Evolutionary conservation across 2,113 vertebrate genomes (phyloP), one percentile per base, ranked within the genome.

Genomic region (Scortum barcoo): DNA sequence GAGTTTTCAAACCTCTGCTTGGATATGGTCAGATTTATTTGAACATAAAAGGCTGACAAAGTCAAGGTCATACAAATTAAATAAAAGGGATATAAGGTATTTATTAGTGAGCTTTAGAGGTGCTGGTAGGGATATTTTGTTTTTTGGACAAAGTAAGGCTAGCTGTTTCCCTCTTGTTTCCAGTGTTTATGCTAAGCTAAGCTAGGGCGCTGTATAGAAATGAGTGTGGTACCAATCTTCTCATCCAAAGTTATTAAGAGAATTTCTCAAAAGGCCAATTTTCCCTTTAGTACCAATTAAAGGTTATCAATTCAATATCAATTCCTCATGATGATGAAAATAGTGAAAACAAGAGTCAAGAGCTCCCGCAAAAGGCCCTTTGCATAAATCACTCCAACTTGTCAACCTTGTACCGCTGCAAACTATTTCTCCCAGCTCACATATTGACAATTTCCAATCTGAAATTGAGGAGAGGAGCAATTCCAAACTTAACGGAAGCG

Each of bases 381-480:
- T 67, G n/a, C n/a, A n/a, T n/a, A n/a, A n/a, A n/a, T n/a, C n/a
- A n/a, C 7, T 72, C n/a, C 54, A 13, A 12, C 33, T 76, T 3
- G 2, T 19, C 38, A 33, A 42, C 19, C 0, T 70, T 77, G 53
- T 28, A 44, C 50, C 5, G 28, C 38, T 44, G 12, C 72, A 62
- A 66, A 65, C 62, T 24, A 54, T 42, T 82, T 54, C 54, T 74
- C 30, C 69, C 69, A 76, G 65, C 80, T 76, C 30, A 16, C 20
- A 51, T 76, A 20, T 40, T 70, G 66, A 81, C 38, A 71, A 13
- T 81, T 90, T 88, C 62, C 14, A 76, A 57, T 51, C 20, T 46
- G 60, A 84, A 77, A 84, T 56, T 13, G 58, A 73, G 33, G 12
- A 72, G 42, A 12, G 50, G 33, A 74, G 58, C 71, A 78, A 71